Base-by-base conservation (phyloP, 1,140 invertebrate genomes). In the Potamilus streckersoni region DNA sequence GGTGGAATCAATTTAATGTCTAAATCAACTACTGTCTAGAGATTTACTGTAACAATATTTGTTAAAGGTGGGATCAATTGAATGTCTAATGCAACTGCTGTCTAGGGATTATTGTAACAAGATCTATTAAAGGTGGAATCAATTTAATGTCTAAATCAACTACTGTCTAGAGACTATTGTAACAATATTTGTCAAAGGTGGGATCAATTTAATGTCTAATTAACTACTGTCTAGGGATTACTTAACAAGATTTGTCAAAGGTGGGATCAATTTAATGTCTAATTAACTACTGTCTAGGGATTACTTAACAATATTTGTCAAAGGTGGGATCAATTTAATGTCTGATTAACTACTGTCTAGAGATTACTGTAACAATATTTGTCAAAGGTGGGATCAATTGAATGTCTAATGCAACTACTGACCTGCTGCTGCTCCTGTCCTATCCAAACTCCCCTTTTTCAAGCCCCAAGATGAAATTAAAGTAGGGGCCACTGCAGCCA, bases 341-440 rank as follows among this genome's bases (percentile, higher is more conserved):
- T 56, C 20, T 56, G 56, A 65, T n/a, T 16, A 20, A 73, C 15
- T 73, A 68, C 75, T 85, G 89, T 31, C 27, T 31, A 31, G 27
- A 4, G 27, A 31, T 31, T 11, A 49, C 38, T 49, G 38, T 49
- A 49, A 49, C 38, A 49, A 49, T 4, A 11, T 49, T 49, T 49
- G 38, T 49, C 11, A 49, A 31, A 31, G 27, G 27, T 31, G 27
- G 23, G 59, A 69, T 31, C 27, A 69, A 68, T 59, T 31, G 63
- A 61, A 23, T 38, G 55, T 56, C 20, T 56, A 62, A 59, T 17
- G 27, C n/a, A 20, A 73, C 15, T 73, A 68, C 75, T 85, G 89
- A 93, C 94, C 95, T 79, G 95, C 87, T 12, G 93, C 76, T 49
- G 94, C 94, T 31, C 95, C 95, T 78, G 93, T 94, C 17, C 91